Evolutionary conservation across 2,797 vertebrate species (phyloP), one percentile per base, ranked within the genome.

Genomic region (Notamacropus eugenii): DNA sequence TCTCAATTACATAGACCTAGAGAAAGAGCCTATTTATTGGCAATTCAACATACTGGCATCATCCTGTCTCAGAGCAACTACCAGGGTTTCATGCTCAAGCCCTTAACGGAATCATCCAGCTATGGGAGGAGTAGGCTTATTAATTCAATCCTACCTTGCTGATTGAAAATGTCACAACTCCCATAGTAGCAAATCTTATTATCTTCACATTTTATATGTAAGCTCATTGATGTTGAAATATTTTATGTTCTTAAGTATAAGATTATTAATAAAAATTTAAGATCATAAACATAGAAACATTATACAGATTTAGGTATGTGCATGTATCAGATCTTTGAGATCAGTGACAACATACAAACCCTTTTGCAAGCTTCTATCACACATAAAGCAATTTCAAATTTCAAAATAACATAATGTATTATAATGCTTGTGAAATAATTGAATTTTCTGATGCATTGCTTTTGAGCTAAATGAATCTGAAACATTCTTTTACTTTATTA

Each of bases 371-470:
- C 74, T 87, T 87, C 55, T 31, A 93, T 54, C 14, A 46, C 28
- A 92, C 46, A 13, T 55, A 96, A 94, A 46, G 46, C 0, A 62
- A 27, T 94, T 96, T 59, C 90, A 0, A 50, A 50, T 46, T 96
- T 95, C 90, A 90, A 92, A 55, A 93, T 94, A 94, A 54, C 95
- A 50, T 55, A 94, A 90, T 46, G 55, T 90, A 92, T 87, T 55
- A 92, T 13, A 91, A 9, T 87, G 55, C 90, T 97, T 93, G 74
- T 87, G 82, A 95, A 90, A 93, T 96, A 92, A 82, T 97, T 94
- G 90, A 91, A 94, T 95, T 95, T 94, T 90, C 1, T 57, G 56
- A 92, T 92, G 24, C 31, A 92, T 94, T 92, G 59, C 74, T 87
- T 87, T 95, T 96, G 12, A 82, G 12, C 95, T 96, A n/a, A 94